Base-by-base conservation (phyloP, 2,113 vertebrate species). In the Cercocebus atys region DNA sequence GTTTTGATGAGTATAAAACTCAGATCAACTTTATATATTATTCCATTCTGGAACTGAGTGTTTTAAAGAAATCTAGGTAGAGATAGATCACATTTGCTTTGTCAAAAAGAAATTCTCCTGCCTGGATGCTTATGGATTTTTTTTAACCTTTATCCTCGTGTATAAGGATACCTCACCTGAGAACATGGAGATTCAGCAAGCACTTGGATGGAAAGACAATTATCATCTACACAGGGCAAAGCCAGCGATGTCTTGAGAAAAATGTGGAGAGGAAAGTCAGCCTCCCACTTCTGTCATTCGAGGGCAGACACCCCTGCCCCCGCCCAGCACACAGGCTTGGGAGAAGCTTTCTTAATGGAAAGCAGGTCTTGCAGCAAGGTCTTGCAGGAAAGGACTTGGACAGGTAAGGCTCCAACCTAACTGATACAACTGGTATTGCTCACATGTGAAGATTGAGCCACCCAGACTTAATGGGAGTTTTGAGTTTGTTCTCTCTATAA, bases 1-100 rank as follows among this genome's bases (percentile, higher is more conserved):
- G 45, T 23, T 47, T 76, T 35, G 30, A 45, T 35, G 23, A 52
- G 7, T 22, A 52, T 55, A 70, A 80, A 61, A 66, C 45, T 82
- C 45, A 8, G 11, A 89, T 92, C 11, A 70, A 80, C 12, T 57
- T 16, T 22, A 38, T 68, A 7, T 76, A 52, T 76, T 43, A 66
- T 57, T 43, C 35, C 43, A 75, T 27, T 57, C n/a, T 52, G 35
- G 10, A 35, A 87, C 57, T 70, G 0, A 22, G 75, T 75, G 47
- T 90, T 89, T 64, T 32, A 81, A 93, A 90, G 72, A 80, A 72
- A 88, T 55, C 23, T 92, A 84, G 27, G 43, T 66, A 78, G 10
- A 89, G 27, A 76, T 2, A 23, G 9, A 72, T 64, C 66, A 82
- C 3, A 91, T 90, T 91, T 68, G 72, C 6, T 75, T 83, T 68